phyloP scores from a whole-genome alignment of 1,140 invertebrate species.

The Tetramorium alpestre region DNA sequence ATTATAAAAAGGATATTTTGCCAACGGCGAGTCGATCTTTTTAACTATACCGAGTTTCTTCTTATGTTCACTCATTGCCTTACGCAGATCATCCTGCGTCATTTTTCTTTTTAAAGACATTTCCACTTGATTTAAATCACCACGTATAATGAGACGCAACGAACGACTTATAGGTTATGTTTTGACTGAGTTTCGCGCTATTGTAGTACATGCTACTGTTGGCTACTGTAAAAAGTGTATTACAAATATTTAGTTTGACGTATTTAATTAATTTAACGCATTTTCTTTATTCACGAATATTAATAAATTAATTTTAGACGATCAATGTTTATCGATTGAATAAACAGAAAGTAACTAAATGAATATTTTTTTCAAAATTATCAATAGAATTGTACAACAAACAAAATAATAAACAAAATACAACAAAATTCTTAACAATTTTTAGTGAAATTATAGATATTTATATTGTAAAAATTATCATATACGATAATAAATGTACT shows the following conservation, averaged over 20 bases:
- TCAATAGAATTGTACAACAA: neutral
- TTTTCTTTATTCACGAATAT: neutral
- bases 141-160: neutral
- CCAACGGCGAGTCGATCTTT: slow-evolving; percentile 91
- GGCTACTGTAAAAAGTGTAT: neutral
- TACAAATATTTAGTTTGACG: neutral
- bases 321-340: neutral
- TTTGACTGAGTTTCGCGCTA: neutral
- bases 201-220: neutral
- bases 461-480: neutral
- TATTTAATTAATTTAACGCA: neutral
- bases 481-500: neutral
- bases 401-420: neutral
- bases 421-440: neutral
- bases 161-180: slow-evolving; percentile 8
- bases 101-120: slow-evolving; percentile 88
- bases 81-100: slow-evolving; percentile 88
- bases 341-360: neutral
- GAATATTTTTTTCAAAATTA: neutral
- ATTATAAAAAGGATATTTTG: slow-evolving; percentile 89
- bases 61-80: slow-evolving; percentile 89
- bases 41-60: slow-evolving; percentile 86
- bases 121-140: slow-evolving; percentile 61
- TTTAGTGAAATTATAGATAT: neutral
- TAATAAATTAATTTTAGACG: neutral